Evolutionary conservation across 2,888 invertebrate species (phyloP).

Genomic region (Clunio marinus): DNA sequence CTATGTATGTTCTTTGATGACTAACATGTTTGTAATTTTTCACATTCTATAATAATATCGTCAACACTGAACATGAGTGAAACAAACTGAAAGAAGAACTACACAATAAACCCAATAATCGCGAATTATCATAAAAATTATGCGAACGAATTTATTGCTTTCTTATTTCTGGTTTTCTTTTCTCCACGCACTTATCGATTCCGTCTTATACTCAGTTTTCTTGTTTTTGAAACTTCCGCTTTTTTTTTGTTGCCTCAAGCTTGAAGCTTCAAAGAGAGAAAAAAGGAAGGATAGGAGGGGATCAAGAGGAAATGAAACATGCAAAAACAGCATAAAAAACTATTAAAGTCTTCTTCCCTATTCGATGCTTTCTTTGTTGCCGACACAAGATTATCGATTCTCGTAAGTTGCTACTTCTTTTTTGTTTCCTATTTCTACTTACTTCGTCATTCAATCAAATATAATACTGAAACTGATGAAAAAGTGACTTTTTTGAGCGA

Average conservation of each 20-base stretch:
- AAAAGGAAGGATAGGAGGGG: background rate
- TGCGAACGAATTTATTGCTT: conserved; percentile 6
- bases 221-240: background rate
- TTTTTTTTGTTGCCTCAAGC: background rate
- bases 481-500: background rate
- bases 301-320: too few species aligned
- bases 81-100: background rate
- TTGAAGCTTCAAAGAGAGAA: background rate
- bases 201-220: too few species aligned
- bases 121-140: conserved; percentile 1
- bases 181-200: too few species aligned
- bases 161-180: background rate
- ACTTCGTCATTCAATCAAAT: background rate
- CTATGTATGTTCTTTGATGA: too few species aligned
- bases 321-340: background rate
- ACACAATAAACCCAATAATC: background rate
- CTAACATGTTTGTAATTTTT: too few species aligned
- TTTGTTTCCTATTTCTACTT: background rate
- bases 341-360: background rate
- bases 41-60: too few species aligned
- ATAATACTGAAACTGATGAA: background rate
- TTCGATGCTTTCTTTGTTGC: background rate
- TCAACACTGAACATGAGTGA: background rate
- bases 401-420: too few species aligned
- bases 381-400: background rate